Evolutionary conservation across 2,113 vertebrate species (phyloP), one percentile per base, ranked within the genome.

Genomic region (Microcebus lehilahytsara): DNA sequence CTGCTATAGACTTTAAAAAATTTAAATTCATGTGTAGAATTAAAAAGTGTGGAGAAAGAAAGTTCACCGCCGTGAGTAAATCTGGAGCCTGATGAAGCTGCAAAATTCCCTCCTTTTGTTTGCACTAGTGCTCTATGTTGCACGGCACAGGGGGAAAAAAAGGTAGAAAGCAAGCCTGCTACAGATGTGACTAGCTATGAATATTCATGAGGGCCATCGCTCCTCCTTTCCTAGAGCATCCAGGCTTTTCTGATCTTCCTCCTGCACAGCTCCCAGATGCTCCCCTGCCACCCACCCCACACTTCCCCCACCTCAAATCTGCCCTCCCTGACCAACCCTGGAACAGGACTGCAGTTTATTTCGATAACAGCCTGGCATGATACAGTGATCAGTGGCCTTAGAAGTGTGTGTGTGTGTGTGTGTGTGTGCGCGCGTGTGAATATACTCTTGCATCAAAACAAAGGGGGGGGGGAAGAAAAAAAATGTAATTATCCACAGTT

Each of bases 401-500:
- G 97, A 98, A 98, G 98, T 98, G 98, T 98, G 97, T 97, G 69
- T 32, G 72, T 79, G 74, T 69, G n/a, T 42, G 46, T 46, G 46
- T 46, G 46, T 89, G 67, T 81, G 42, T 89, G 11, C 46, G 10
- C 27, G 79, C 20, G 27, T 37, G 72, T 46, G 42, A 25, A 85
- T 84, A 53, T 97, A 98, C 98, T 98, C 98, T 99, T 97, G 97
- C 97, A 98, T 96, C 98, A 97, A 98, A 98, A 98, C 96, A 98
- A 98, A 94, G 96, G 97, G 93, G 94, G 98, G 94, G 37, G 98
- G 67, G 23, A 46, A 64, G 30, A n/a, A 86, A 93, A 96, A 93
- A 98, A 98, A 98, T 97, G 99, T 99, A 99, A 99, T 99, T 99
- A 99, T 99, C 99, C 98, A 99, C 99, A 99, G 99, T 98, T 99